Conservation (phyloP, 2,113 vertebrate genomes). For the Rostratula benghalensis region DNA sequence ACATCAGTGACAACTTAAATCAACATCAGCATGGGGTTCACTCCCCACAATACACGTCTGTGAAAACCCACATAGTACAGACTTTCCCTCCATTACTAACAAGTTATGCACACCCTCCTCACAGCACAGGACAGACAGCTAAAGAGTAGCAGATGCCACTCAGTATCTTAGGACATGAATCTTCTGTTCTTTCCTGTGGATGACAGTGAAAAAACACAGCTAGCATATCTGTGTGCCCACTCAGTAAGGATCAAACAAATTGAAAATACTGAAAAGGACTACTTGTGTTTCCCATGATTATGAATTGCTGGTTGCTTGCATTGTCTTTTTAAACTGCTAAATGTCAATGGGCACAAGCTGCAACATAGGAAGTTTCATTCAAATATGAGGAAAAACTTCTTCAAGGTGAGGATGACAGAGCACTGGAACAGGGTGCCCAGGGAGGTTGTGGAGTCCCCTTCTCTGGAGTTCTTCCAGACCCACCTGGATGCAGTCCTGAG, state of each 20-base stretch:
- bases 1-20: background rate
- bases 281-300: background rate
- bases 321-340: background rate
- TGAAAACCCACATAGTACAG: background rate
- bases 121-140: background rate
- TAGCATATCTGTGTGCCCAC: background rate
- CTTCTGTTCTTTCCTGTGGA: background rate
- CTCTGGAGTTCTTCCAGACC: too few species aligned
- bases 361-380: too few species aligned
- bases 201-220: background rate
- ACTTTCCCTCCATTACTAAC: background rate
- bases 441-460: too few species aligned
- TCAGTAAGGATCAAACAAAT: background rate
- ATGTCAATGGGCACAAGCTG: too few species aligned
- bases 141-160: background rate
- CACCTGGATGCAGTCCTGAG: too few species aligned
- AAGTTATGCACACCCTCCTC: background rate
- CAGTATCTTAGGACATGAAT: background rate
- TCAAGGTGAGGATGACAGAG: too few species aligned
- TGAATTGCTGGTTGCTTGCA: background rate
- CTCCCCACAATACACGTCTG: background rate
- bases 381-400: too few species aligned
- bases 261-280: background rate
- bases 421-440: too few species aligned
- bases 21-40: background rate